Conservation (phyloP, 2,797 vertebrate species). For the Rhynchotus rufescens region DNA sequence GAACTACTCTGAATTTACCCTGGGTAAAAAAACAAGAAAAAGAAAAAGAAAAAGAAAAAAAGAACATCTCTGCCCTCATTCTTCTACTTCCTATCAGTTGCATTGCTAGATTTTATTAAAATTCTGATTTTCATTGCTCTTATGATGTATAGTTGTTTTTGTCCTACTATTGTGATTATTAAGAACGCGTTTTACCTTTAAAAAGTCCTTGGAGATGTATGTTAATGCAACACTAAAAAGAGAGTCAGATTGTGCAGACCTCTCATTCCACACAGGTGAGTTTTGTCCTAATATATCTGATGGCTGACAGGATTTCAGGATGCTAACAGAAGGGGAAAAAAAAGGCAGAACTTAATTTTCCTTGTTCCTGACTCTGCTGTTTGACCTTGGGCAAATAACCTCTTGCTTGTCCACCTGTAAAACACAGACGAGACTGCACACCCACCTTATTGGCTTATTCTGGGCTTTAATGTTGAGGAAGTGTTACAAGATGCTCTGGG, state of each 20-base stretch:
- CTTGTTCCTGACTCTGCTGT: neutral
- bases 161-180: neutral
- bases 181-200: neutral
- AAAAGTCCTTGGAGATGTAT: neutral
- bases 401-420: constrained; percentile 47
- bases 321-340: neutral
- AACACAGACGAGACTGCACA: constrained; percentile 3
- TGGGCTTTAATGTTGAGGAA: constrained; percentile 44
- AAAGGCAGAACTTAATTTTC: neutral
- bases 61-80: neutral
- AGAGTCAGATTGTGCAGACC: neutral
- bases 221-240: neutral
- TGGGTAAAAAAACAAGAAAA: neutral
- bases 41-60: neutral
- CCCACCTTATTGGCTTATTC: constrained; percentile 2
- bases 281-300: neutral
- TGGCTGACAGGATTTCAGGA: constrained; percentile 3
- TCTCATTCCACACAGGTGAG: neutral
- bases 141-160: neutral
- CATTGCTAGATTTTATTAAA: neutral
- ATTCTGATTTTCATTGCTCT: neutral
- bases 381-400: constrained; percentile 50
- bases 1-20: neutral
- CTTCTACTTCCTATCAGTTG: neutral
- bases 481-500: constrained; percentile 19